Conservation (phyloP, 2,888 invertebrate genomes). For the Platycnemis pennipes region DNA sequence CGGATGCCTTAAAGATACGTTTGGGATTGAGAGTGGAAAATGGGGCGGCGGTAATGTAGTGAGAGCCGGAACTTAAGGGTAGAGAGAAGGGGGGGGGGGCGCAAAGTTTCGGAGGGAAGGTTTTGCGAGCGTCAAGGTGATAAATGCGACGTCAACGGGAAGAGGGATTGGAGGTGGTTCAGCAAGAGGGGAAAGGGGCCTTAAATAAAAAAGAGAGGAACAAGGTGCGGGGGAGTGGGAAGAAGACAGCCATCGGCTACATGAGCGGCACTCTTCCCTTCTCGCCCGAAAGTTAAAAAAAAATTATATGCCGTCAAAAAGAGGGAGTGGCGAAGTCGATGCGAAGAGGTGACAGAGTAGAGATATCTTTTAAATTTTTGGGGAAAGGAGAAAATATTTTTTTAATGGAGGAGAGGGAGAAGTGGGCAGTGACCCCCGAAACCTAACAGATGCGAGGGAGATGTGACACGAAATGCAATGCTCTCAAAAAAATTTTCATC, state of each 20-base stretch:
- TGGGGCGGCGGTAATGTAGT: neutral
- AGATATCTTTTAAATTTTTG: conserved; percentile 1
- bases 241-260: neutral
- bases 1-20: conserved; percentile 15
- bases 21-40: conserved; percentile 7
- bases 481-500: neutral
- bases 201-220: neutral
- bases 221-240: neutral
- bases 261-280: neutral
- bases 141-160: neutral
- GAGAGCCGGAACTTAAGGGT: neutral
- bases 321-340: neutral
- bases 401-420: neutral
- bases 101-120: neutral
- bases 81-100: neutral
- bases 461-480: neutral
- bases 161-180: neutral
- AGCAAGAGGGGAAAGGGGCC: too few relatives aligned
- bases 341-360: too few relatives aligned
- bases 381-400: neutral
- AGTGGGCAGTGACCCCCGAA: neutral
- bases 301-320: neutral
- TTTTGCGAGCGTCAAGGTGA: conserved; percentile 20
- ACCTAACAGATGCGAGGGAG: neutral
- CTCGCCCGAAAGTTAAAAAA: neutral